These are phyloP conservation scores for Troides oblongomaculatus DNA, from an alignment of 2,888 invertebrate genomes.

Conservation along the genomic window DNA sequence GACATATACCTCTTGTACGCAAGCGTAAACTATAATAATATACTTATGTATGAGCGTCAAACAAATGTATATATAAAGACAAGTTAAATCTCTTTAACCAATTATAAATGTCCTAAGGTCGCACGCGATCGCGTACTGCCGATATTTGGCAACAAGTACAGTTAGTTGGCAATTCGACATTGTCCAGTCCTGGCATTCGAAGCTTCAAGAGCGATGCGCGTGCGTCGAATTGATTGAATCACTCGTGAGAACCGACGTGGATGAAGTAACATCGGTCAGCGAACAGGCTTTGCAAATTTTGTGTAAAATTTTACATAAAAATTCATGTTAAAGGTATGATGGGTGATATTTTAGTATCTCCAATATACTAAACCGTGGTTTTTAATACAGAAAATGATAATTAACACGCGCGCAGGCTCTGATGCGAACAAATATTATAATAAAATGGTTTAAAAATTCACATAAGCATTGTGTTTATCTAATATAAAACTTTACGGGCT, in stretches of 20 bases:
- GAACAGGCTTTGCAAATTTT: conserved; percentile 31
- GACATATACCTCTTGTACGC: too few relatives aligned
- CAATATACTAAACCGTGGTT: too few relatives aligned
- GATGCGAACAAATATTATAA: too few relatives aligned
- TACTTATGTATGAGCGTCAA: too few relatives aligned
- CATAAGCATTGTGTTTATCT: too few relatives aligned
- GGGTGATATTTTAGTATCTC: background rate
- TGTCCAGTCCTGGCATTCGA: conserved; percentile 66
- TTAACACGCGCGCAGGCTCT: too few relatives aligned
- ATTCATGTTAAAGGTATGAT: background rate
- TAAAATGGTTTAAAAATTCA: too few relatives aligned
- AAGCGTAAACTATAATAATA: too few relatives aligned
- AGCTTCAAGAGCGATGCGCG: conserved; percentile 50
- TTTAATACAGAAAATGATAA: too few relatives aligned
- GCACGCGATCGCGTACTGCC: conserved; percentile 45
- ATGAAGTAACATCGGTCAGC: conserved; percentile 55
- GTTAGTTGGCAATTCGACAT: conserved; percentile 75
- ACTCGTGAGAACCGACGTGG: conserved; percentile 63
- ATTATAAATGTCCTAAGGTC: conserved; percentile 31
- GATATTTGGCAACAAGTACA: conserved; percentile 68
- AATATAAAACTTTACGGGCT: too few relatives aligned
- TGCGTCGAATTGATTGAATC: conserved; percentile 59
- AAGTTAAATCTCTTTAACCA: background rate
- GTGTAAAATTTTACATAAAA: background rate
- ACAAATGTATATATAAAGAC: too few relatives aligned